Evolutionary conservation across 2,797 vertebrate species (phyloP).

Genomic region (Rallus crepitans): DNA sequence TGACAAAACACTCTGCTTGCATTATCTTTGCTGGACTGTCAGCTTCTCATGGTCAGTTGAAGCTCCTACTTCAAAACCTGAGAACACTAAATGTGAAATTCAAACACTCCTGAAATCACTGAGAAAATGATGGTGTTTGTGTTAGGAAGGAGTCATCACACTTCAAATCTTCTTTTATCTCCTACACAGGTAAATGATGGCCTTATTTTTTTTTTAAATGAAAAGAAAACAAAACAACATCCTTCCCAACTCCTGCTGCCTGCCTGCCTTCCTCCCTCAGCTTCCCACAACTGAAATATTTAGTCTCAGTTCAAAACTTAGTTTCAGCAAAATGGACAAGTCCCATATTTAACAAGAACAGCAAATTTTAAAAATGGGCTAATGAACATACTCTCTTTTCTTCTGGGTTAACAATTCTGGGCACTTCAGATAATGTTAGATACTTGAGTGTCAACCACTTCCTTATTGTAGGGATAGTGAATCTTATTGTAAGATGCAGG

Average conservation of each 20-base stretch:
- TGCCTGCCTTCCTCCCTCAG: not conserved
- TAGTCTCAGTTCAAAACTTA: not conserved
- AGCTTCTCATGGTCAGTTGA: not conserved
- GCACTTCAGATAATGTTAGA: not conserved
- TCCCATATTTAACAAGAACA: not conserved
- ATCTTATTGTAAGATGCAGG: not conserved
- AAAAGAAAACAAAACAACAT: not conserved
- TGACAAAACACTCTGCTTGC: slow-evolving; percentile 5
- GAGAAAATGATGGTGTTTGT: not conserved
- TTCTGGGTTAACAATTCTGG: not conserved
- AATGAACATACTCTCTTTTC: not conserved
- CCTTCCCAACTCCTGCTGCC: not conserved
- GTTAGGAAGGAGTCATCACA: not conserved
- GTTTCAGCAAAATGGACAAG: not conserved
- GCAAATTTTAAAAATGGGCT: not conserved
- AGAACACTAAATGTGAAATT: not conserved
- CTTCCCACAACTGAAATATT: not conserved
- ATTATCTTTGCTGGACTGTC: not conserved
- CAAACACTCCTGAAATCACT: not conserved
- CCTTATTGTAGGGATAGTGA: not conserved
- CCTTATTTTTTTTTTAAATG: not conserved
- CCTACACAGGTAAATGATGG: not conserved
- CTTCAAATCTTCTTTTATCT: not conserved
- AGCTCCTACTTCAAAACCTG: not conserved
- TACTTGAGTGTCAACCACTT: not conserved